Conservation (phyloP, 2,888 invertebrate species). For the Phalangium opilio region DNA sequence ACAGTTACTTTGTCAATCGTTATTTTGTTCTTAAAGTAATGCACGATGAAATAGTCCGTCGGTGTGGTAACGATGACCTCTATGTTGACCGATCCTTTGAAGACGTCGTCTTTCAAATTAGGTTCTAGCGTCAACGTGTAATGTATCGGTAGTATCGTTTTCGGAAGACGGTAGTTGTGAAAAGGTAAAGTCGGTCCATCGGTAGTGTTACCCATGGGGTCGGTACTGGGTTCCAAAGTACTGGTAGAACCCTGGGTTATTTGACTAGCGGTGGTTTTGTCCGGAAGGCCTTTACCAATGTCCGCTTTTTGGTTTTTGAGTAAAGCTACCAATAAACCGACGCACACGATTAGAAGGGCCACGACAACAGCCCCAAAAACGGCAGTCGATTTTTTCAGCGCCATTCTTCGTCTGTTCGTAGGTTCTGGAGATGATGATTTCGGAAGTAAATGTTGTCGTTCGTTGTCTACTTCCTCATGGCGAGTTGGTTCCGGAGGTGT, state of each 20-base stretch:
- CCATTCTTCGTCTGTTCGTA: too few relatives aligned
- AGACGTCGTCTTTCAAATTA: conserved; percentile 41
- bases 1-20: conserved; percentile 19
- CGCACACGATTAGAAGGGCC: conserved; percentile 8
- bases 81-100: conserved; percentile 40
- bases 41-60: conserved; percentile 37
- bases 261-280: not conserved
- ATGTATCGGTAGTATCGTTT: conserved; percentile 41
- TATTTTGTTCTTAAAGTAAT: conserved; percentile 44
- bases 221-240: not conserved
- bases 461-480: too few relatives aligned
- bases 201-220: not conserved
- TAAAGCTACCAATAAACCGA: conserved; percentile 12
- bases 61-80: conserved; percentile 26
- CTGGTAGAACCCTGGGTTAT: too few relatives aligned
- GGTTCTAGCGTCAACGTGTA: conserved; percentile 55
- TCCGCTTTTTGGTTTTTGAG: conserved; percentile 8
- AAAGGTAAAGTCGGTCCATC: not conserved
- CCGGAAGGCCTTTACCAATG: conserved; percentile 2
- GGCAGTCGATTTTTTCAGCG: conserved; percentile 7
- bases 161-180: conserved; percentile 41
- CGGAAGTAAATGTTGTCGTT: too few relatives aligned
- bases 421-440: too few relatives aligned
- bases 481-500: too few relatives aligned
- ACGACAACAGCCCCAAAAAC: conserved; percentile 8